Base-by-base conservation (phyloP, 2,113 vertebrate species). In the Elanus axillaris region DNA sequence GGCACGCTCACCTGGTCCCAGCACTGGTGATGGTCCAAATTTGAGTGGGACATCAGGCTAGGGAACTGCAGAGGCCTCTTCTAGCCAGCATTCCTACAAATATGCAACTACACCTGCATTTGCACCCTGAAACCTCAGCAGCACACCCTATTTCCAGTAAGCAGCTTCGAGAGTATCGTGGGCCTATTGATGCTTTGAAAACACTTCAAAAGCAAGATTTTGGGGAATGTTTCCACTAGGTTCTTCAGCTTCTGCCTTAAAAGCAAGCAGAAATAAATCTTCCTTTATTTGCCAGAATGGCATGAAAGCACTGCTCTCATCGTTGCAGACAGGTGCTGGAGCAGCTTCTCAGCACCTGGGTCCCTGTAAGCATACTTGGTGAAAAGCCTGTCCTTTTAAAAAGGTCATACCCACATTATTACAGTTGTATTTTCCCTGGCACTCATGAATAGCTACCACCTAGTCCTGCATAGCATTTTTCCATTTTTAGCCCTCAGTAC, bases 81-180 rank as follows among this genome's bases (percentile, higher is more conserved):
- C n/a, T 25, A 74, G 36, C 21, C n/a, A 90, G n/a, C n/a, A 36
- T 31, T 18, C 34, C 19, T 36, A 75, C 15, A 55, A 67, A 58
- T 7, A 19, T 1, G 8, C 38, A 85, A 9, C 27, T 25, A 23
- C 3, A 1, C 11, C 29, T 42, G 6, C 9, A n/a, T 19, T 2
- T 45, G 38, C 78, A 69, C 38, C 42, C 60, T 14, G 47, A 71
- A 16, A 23, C 20, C 53, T 40, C 81, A 82, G 48, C 0, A 71
- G 56, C 20, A 71, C 36, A 58, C 14, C 19, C 36, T 6, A 10
- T 13, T 64, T 59, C 36, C 76, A 76, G 32, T 6, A 40, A 76
- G 36, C 36, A 66, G 36, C 27, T 55, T 42, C 1, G 1, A 68
- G 8, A 15, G 14, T 5, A 40, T 20, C 19, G 23, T 0, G 10